Percentiles rank a stretch among this genome's conserved stretches.
phyloP scores from a whole-genome alignment of 2,888 invertebrate genomes.

The Ethmia dodecea region DNA sequence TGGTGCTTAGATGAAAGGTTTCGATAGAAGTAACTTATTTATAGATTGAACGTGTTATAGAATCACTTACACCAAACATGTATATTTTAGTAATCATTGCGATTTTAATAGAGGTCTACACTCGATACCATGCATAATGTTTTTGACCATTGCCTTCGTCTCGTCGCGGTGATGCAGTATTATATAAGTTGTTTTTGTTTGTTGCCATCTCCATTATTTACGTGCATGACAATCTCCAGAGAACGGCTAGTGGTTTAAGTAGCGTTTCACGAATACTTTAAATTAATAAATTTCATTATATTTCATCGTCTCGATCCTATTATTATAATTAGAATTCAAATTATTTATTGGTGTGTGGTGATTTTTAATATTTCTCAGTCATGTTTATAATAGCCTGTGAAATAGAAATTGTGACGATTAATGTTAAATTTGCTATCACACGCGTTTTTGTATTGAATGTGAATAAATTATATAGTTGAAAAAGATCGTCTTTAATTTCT shows the following conservation, averaged over 20 bases:
- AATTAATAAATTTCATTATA: conserved; percentile 19
- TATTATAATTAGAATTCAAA: conserved; percentile 60
- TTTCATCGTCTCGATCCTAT: conserved; percentile 48
- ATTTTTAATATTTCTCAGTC: conserved; percentile 63
- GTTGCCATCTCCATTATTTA: conserved; percentile 34
- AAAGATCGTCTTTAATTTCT: conserved; percentile 26
- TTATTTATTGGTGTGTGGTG: conserved; percentile 73
- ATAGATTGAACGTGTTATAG: conserved; percentile 49
- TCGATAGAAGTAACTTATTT: conserved; percentile 62
- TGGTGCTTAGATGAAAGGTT: conserved; percentile 71
- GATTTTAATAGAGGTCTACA: no score
- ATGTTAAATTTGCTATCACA: conserved; percentile 68
- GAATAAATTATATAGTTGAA: conserved; percentile 76
- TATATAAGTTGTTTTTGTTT: conserved; percentile 35
- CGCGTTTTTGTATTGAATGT: conserved; percentile 77
- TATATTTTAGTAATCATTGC: conserved; percentile 44
- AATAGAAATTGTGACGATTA: conserved; percentile 39
- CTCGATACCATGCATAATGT: no score
- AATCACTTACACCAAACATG: conserved; percentile 38
- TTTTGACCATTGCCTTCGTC: conserved; percentile 30
- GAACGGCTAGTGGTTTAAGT: conserved; percentile 20
- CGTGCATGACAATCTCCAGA: conserved; percentile 20
- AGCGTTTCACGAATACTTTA: conserved; percentile 34
- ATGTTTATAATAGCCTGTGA: conserved; percentile 35
- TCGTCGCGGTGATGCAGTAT: conserved; percentile 32